Conservation (phyloP, 2,888 invertebrate species). For the Drosophila kanekoi region DNA sequence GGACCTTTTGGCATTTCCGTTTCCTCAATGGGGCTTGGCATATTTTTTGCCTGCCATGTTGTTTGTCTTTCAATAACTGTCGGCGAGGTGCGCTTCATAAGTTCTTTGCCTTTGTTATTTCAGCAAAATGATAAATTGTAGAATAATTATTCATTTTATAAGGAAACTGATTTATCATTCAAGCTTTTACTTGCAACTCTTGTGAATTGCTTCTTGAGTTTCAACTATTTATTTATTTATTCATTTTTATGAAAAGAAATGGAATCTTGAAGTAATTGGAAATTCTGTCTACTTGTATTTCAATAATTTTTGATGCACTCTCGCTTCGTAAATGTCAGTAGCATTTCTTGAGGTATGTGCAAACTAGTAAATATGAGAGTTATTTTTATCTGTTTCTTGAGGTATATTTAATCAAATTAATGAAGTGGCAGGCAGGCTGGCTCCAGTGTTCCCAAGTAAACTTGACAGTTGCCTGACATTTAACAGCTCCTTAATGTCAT, state of each 20-base stretch:
- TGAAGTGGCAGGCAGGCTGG: slow-evolving; percentile 25
- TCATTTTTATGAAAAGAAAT: neutral
- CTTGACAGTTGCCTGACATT: slow-evolving; percentile 60
- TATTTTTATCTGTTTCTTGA: slow-evolving; percentile 49
- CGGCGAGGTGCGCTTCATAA: slow-evolving; percentile 34
- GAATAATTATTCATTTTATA: neutral
- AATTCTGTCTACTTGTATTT: neutral
- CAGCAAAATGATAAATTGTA: neutral
- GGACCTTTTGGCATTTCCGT: slow-evolving; percentile 76
- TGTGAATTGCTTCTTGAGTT: neutral
- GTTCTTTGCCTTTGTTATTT: neutral
- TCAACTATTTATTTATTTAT: neutral
- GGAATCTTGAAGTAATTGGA: neutral
- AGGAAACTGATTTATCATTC: neutral
- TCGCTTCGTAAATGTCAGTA: slow-evolving; percentile 31
- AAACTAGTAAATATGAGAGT: slow-evolving; percentile 36
- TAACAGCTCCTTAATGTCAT: slow-evolving; percentile 33
- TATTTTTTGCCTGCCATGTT: slow-evolving; percentile 49
- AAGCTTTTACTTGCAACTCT: neutral
- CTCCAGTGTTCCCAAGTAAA: neutral
- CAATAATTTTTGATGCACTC: slow-evolving; percentile 12
- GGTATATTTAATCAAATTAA: slow-evolving; percentile 79
- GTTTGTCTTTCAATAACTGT: slow-evolving; percentile 73
- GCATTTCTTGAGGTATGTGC: slow-evolving; percentile 20
- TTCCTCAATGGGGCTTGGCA: slow-evolving; percentile 52